A percentile compares a stretch with the other conserved stretches of the same genome.
These are phyloP conservation scores for Drosophila nigrodunni DNA, from an alignment of 1,140 invertebrate genomes.

Conservation along the genomic window DNA sequence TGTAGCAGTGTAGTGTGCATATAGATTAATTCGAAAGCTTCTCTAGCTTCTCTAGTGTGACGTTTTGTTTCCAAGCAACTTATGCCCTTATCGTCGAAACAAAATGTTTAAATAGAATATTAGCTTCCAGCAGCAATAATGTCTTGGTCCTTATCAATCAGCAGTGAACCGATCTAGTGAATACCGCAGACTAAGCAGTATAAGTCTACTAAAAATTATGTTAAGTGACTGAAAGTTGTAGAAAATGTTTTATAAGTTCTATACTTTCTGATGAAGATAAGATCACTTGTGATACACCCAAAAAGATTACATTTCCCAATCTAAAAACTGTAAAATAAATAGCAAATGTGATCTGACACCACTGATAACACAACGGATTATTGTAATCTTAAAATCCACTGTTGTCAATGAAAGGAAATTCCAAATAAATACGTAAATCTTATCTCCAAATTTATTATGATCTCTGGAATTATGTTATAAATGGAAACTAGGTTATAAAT, in stretches of 20 bases:
- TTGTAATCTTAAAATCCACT: neutral
- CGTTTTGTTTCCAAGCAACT: slow-evolving; percentile 43
- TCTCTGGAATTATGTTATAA: slow-evolving; percentile 2
- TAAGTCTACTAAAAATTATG: neutral
- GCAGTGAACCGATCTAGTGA: slow-evolving; percentile 26
- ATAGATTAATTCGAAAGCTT: slow-evolving; percentile 45
- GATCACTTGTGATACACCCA: too few relatives aligned
- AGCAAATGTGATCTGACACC: too few relatives aligned
- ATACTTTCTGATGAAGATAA: too few relatives aligned
- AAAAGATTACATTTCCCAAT: too few relatives aligned
- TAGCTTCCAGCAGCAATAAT: slow-evolving; percentile 39
- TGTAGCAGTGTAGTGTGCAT: slow-evolving; percentile 6
- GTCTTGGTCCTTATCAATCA: slow-evolving; percentile 44
- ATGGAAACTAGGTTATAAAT: neutral
- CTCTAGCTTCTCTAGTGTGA: slow-evolving; percentile 35
- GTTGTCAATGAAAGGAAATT: neutral
- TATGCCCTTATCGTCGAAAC: slow-evolving; percentile 32
- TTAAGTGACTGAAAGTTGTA: too few relatives aligned
- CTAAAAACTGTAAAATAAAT: neutral
- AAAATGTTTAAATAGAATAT: slow-evolving; percentile 46
- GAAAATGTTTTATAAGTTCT: too few relatives aligned
- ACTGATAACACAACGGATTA: neutral
- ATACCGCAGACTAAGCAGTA: neutral
- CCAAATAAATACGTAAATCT: neutral
- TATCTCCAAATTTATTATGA: slow-evolving; percentile 11